phyloP scores from a whole-genome alignment of 2,888 invertebrate genomes.

The Ichneumoninae sp. region DNA sequence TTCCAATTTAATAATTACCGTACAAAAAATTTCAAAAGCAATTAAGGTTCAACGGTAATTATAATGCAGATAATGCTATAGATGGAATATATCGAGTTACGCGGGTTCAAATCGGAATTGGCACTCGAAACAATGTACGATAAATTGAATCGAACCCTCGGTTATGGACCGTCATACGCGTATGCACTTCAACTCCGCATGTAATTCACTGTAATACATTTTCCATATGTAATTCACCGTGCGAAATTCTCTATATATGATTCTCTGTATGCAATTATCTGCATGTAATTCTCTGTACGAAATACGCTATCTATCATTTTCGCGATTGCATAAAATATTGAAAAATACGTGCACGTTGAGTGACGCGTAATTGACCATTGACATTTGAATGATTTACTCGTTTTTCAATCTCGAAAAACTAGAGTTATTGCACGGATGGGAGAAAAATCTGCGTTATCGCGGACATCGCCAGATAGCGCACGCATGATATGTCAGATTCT shows the following conservation, averaged over 20 bases:
- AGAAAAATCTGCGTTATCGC: too few species aligned
- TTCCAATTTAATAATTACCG: neutral
- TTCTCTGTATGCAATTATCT: neutral
- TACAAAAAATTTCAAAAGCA: neutral
- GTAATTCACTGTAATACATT: neutral
- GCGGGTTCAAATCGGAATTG: neutral
- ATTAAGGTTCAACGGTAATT: neutral
- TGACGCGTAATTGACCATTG: neutral
- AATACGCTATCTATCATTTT: too few species aligned
- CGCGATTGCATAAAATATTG: neutral
- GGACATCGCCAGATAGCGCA: neutral
- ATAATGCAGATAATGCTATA: neutral
- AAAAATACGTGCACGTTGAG: neutral
- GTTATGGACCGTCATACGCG: neutral
- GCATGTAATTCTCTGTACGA: too few species aligned
- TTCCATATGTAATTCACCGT: too few species aligned
- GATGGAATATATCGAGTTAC: neutral
- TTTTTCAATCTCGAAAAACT: neutral
- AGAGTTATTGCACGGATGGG: too few species aligned
- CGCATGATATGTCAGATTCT: neutral
- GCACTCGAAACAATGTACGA: neutral
- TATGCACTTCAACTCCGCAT: neutral
- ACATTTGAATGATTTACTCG: neutral
- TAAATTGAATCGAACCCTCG: slow-evolving; percentile 1
- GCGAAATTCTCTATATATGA: too few species aligned